Evolutionary conservation across 92 coral and sea anemone genomes (phyloP), one percentile per base, ranked within the genome.

Genomic region (Desmophyllum pertusum): DNA sequence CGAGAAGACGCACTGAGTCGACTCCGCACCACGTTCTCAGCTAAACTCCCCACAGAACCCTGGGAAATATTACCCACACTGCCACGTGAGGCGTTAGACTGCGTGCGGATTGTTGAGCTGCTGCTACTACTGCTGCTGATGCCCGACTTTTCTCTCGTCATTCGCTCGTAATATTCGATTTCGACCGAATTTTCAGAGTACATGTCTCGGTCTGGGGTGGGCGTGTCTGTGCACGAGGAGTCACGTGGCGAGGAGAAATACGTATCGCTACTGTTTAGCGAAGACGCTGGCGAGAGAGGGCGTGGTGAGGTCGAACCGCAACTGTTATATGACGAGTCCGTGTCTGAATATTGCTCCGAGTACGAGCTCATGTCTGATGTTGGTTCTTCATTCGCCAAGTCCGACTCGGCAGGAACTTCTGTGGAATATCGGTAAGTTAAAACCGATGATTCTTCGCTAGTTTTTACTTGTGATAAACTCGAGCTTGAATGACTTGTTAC

Each of bases 241-340:
- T 84, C 89, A 71, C 83, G 93, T 35, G 91, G 92, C 6, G 93
- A 91, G 46, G 92, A 92, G 57, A 88, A 84, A 71, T 86, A 84
- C 0, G 92, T 91, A 45, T 88, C 92, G 27, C 86, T 91, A 66
- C 94, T 93, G 74, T 89, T 93, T 0, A 88, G 68, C 4, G 94
- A 83, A 23, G 98, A 93, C 17, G 90, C 85, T 51, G 89, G 85
- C 6, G 95, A 93, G 18, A 80, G 61, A 31, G 90, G 73, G 5
- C 88, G 92, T 5, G 97, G 95, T 21, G 86, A 82, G 2, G 93
- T 84, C 14, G 97, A 89, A 17, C 72, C 94, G 27, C 89, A 85
- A 45, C 97, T 89, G 80, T 88, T 91, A 82, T 93, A 95, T 3
- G 98, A 91, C 27, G 98, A 91, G 80, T 94, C 96, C 25, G 93